phyloP scores from a whole-genome alignment of 1,140 invertebrate genomes.

The Sarcophaga bullata region DNA sequence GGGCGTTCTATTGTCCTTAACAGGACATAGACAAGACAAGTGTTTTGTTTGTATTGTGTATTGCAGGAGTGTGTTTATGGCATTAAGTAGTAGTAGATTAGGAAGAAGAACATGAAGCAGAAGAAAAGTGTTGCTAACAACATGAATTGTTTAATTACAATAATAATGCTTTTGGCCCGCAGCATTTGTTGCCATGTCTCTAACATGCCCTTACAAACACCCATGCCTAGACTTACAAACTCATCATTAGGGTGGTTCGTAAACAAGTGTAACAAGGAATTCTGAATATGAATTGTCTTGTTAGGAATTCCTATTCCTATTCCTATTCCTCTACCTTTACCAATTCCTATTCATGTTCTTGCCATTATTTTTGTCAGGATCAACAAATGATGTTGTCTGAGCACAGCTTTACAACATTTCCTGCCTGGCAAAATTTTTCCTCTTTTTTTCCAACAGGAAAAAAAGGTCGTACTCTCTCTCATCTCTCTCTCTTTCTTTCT shows the following conservation, averaged over 20 bases:
- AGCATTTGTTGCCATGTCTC: conserved; percentile 26
- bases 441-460: too few relatives aligned
- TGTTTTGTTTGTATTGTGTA: neutral
- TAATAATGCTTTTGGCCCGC: conserved; percentile 33
- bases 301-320: neutral
- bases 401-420: conserved; percentile 3
- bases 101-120: neutral
- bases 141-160: conserved; percentile 40
- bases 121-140: conserved; percentile 40
- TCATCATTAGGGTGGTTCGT: too few relatives aligned
- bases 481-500: too few relatives aligned
- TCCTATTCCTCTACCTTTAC: neutral
- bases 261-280: neutral
- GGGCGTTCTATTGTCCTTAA: conserved; percentile 30
- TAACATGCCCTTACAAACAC: neutral
- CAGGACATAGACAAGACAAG: neutral
- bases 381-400: neutral
- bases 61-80: neutral
- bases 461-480: too few relatives aligned
- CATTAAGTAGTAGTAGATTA: conserved; percentile 6
- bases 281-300: neutral
- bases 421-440: too few relatives aligned
- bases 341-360: too few relatives aligned
- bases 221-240: neutral
- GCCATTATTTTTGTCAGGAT: too few relatives aligned